Evolutionary conservation across 1,140 invertebrate species (phyloP).

Genomic region (Drosophila rhopaloa): DNA sequence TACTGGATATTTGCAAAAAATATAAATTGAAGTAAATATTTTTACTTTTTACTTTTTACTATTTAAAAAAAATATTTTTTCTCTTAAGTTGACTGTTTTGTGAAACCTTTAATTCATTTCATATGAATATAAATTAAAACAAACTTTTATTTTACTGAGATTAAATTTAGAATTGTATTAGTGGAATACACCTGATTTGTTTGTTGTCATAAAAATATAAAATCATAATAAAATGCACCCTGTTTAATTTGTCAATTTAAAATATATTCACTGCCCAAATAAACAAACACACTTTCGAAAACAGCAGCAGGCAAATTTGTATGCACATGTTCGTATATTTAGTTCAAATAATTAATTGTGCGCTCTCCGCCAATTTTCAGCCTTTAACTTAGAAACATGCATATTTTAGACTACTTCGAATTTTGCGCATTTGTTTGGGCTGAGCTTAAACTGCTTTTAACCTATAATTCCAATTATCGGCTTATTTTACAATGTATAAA

Average conservation of each 20-base stretch:
- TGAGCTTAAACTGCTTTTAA: constrained; percentile 6
- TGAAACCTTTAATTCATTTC: constrained; percentile 8
- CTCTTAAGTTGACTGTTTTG: not conserved
- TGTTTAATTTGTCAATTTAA: constrained; percentile 14
- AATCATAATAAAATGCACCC: constrained; percentile 9
- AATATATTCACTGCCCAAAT: not conserved
- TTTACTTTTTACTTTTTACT: too few relatives aligned
- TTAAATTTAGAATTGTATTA: not conserved
- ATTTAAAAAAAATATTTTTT: too few relatives aligned
- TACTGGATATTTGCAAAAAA: too few relatives aligned
- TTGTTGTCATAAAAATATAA: constrained; percentile 15
- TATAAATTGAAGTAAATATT: too few relatives aligned
- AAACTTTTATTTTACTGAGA: not conserved
- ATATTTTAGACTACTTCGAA: constrained; percentile 18
- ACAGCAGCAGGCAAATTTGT: constrained; percentile 10
- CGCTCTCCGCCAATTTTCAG: constrained; percentile 33
- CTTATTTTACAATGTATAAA: constrained; percentile 67
- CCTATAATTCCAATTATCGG: constrained; percentile 71
- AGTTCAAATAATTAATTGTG: constrained; percentile 24
- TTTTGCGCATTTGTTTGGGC: not conserved
- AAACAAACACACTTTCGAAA: constrained; percentile 1
- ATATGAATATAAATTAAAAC: constrained; percentile 8
- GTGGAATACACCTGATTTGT: not conserved
- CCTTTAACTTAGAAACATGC: constrained; percentile 40
- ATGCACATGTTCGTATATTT: constrained; percentile 18